These are phyloP conservation scores for Tetropium fuscum DNA, from an alignment of 2,888 invertebrate species.

Conservation along the genomic window DNA sequence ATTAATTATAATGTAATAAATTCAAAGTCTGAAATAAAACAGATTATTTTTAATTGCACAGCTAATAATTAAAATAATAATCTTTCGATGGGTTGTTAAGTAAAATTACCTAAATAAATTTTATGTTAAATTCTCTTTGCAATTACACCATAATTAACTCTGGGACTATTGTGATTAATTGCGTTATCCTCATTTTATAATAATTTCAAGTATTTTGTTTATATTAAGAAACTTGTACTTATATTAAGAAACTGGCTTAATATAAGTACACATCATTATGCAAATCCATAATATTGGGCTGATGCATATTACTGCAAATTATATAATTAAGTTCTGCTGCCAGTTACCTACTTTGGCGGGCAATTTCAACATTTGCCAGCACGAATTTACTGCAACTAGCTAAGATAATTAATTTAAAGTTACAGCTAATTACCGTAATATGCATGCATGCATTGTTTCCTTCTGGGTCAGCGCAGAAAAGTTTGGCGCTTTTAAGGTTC, in stretches of 20 bases:
- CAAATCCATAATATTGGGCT: constrained; percentile 30
- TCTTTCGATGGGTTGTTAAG: constrained; percentile 55
- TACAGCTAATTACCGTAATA: constrained; percentile 22
- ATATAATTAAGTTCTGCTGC: constrained; percentile 34
- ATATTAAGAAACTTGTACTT: too few relatives aligned
- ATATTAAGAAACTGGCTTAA: too few relatives aligned
- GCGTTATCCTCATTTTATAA: constrained; percentile 39
- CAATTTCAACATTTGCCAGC: constrained; percentile 31
- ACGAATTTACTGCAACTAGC: constrained; percentile 27
- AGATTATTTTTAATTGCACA: constrained; percentile 57
- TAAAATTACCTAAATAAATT: constrained; percentile 58
- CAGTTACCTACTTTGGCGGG: constrained; percentile 17
- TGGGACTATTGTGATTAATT: constrained; percentile 50
- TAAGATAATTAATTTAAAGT: constrained; percentile 30
- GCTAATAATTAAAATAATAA: constrained; percentile 58
- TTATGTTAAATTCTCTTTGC: constrained; percentile 53
- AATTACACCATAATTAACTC: constrained; percentile 55
- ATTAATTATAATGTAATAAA: constrained; percentile 58
- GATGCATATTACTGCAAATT: constrained; percentile 35
- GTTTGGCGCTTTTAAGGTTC: constrained; percentile 5
- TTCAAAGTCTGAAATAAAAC: constrained; percentile 51
- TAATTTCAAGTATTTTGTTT: constrained; percentile 33
- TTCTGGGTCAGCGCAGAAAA: background rate
- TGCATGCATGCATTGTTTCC: constrained; percentile 1
- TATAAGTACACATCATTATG: too few relatives aligned